Evolutionary conservation across 2,113 vertebrate genomes (phyloP).

Genomic region (human (Homo sapiens)): GRCh38 chr2:182591001-182591500

Average conservation of each 20-base stretch:
- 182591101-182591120: neutral
- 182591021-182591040: neutral
- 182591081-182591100: neutral
- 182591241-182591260: neutral
- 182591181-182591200: neutral
- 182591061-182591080: neutral
- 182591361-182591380: neutral
- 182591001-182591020: neutral
- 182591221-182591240: neutral
- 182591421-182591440: conserved; percentile 26
- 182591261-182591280: neutral
- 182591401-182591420: neutral
- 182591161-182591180: neutral
- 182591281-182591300: neutral
- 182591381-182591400: neutral
- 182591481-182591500: neutral
- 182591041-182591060: neutral
- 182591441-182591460: neutral
- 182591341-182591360: neutral
- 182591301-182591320: neutral
- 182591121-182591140: neutral
- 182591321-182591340: neutral
- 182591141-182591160: neutral
- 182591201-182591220: neutral
- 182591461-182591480: neutral